Conservation (phyloP, 1,140 invertebrate species). For the Melipona quadrifasciata region DNA sequence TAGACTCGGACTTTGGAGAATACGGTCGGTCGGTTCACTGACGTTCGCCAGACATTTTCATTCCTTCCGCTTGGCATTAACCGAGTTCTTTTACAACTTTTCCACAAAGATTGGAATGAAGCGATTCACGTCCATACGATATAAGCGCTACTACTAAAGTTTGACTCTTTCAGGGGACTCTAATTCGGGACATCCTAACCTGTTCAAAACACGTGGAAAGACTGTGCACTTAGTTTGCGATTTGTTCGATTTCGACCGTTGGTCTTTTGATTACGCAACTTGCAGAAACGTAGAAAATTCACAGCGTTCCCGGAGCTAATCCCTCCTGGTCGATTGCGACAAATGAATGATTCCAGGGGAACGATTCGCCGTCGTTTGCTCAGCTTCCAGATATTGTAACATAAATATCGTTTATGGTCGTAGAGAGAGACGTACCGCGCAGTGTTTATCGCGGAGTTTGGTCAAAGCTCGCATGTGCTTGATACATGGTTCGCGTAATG, state of each 20-base stretch:
- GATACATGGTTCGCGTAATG: slow-evolving; percentile 9
- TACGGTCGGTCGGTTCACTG: neutral
- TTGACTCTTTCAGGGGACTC: neutral
- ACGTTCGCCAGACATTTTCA: neutral
- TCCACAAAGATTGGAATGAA: too few relatives aligned
- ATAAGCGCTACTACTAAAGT: neutral
- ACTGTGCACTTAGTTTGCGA: neutral
- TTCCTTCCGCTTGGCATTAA: neutral
- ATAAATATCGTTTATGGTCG: slow-evolving; percentile 4
- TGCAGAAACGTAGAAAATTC: too few relatives aligned
- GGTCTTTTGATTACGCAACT: slow-evolving; percentile 38
- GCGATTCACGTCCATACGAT: too few relatives aligned
- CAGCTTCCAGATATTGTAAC: neutral
- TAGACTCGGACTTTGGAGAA: neutral
- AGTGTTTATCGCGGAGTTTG: slow-evolving; percentile 1
- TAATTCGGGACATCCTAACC: neutral
- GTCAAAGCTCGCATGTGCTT: slow-evolving; percentile 25
- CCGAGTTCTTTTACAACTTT: too few relatives aligned
- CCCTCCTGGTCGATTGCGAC: slow-evolving; percentile 26
- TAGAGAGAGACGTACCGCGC: neutral
- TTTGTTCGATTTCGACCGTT: neutral
- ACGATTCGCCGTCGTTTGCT: slow-evolving; percentile 3
- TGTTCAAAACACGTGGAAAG: neutral
- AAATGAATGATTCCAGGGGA: slow-evolving; percentile 38
- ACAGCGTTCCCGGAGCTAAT: slow-evolving; percentile 23